Base-by-base conservation (phyloP, 2,888 invertebrate species). In the Phalangium opilio region DNA sequence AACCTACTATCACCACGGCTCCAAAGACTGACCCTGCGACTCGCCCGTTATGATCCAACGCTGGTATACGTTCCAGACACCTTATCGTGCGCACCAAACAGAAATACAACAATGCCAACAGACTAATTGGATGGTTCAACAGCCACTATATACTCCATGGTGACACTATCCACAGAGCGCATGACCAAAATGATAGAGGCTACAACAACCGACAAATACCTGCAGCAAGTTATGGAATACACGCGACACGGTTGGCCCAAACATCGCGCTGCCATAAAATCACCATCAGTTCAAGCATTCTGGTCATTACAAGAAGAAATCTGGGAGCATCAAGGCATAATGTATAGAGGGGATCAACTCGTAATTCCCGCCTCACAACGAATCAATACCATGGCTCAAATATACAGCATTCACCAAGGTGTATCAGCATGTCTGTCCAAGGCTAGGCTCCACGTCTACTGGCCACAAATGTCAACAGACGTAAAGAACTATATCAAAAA, bases 1-100 rank as follows among this genome's bases (percentile, higher is more conserved):
- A 58, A 57, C 27, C 61, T 62, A 11, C 49, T 67, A 5, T 59
- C 64, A 1, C 60, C 64, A 3, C 48, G 64, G 41, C 45, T 67
- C 12, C 64, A 67, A 48, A 41, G 63, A 34, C 58, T 67, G 19
- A 50, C 62, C 38, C 54, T 64, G 48, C 12, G 44, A n/a, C 38
- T 48, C 2, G 35, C 41, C 7, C 34, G 40, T 5, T 48, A 48
- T 40, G 32, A 18, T 14, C 44, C 44, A n/a, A 42, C 7, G 15
- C 14, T 44, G 1, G 34, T 2, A 14, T 43, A 44, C 35, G 42
- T 42, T 12, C 54, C 55, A n/a, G 54, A 57, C 43, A 47, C 50
- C 10, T 49, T 57, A 12, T 55, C 50, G 5, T 40, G 54, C 33
- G 50, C 55, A 3, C 45, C 49, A 4, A 17, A 36, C n/a, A 20